phyloP scores from a whole-genome alignment of 1,140 invertebrate genomes.

The Coenobita brevimanus region DNA sequence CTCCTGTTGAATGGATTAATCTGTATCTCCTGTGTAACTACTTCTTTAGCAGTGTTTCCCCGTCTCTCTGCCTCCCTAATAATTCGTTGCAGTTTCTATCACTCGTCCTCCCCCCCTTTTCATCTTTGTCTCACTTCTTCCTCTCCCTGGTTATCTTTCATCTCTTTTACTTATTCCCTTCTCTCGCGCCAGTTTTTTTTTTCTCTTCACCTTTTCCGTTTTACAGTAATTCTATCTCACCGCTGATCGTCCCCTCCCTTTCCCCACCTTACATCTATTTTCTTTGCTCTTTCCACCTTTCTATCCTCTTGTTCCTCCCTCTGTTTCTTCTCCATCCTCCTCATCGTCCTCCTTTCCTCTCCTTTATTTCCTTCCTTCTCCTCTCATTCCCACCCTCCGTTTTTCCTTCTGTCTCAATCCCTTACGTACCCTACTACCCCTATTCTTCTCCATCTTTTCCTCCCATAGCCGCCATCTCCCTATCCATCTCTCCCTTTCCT shows the following conservation, averaged over 20 bases:
- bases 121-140: background rate
- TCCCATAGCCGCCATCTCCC: background rate
- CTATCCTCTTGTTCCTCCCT: background rate
- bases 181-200: background rate
- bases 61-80: no score
- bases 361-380: background rate
- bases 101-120: background rate
- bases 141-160: no score
- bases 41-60: no score
- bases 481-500: no score
- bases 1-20: no score
- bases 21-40: no score
- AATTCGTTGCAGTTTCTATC: no score
- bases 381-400: no score
- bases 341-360: background rate
- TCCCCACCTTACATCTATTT: background rate
- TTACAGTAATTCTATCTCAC: background rate
- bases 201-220: background rate
- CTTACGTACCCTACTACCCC: background rate
- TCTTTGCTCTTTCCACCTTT: background rate
- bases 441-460: background rate
- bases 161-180: background rate
- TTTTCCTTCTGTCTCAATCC: background rate
- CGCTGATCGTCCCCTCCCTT: background rate
- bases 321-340: background rate